Evolutionary conservation across 2,888 invertebrate genomes (phyloP), one percentile per base, ranked within the genome.

Genomic region (Encarsia formosa): DNA sequence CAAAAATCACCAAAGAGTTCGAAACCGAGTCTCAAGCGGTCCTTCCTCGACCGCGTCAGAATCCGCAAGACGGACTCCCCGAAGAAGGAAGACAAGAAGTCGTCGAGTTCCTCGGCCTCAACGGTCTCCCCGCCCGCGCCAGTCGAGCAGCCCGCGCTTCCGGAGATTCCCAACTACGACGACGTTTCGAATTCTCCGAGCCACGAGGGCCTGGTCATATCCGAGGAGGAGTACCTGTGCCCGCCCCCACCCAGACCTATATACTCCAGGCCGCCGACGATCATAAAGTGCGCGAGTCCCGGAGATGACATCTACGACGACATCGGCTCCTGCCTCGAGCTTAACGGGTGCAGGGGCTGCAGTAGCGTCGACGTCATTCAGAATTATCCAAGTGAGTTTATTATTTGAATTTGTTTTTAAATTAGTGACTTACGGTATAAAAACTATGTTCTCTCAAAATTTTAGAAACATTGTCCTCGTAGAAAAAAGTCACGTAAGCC

Each of bases 181-280:
- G 65, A 70, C 29, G 59, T 62, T 5, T 58, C 63, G 4, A 38
- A 15, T 16, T 34, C 24, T 2, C 47, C 26, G 18, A 45, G n/a
- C 5, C n/a, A 15, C 9, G 4, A 29, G 13, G 29, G 13, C 11
- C n/a, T 15, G 24, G 26, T 4, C 0, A 9, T 5, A 4, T 44
- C 49, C 11, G 54, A 62, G 22, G 52, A 63, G 32, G 61, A 69
- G 43, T 73, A 73, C 43, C 63, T 61, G 23, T 63, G 58, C 22
- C 70, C 66, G 4, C 72, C 73, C 2, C 63, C 64, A 3, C 72
- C 73, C 1, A 60, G 68, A 26, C 69, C 71, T 2, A 58, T 73
- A 49, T 63, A 61, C 20, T 48, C 52, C 16, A 60, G 61, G 35
- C 62, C 65, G 2, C 58, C 64, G 16, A 35, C 45, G 4, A 38